A percentile compares a stretch with the other conserved stretches of the same genome.
phyloP scores from a whole-genome alignment of 2,113 vertebrate genomes.

The Merops nubicus region DNA sequence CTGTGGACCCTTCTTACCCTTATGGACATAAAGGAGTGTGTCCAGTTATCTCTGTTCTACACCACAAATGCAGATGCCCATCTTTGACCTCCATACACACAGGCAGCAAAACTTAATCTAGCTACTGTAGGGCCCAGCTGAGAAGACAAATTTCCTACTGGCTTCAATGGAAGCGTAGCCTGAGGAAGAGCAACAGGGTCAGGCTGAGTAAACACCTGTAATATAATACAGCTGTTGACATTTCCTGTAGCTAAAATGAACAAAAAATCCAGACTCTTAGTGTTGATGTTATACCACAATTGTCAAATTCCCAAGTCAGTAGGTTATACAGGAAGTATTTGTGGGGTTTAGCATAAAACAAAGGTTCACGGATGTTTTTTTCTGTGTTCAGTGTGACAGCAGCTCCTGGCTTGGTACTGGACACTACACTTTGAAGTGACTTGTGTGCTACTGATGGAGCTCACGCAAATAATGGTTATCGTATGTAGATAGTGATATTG shows the following conservation, averaged over 20 bases:
- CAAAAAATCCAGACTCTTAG: background rate
- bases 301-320: background rate
- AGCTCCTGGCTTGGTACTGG: background rate
- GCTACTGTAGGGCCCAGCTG: background rate
- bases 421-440: background rate
- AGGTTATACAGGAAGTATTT: background rate
- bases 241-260: background rate
- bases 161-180: background rate
- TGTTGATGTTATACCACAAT: background rate
- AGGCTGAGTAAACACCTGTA: background rate
- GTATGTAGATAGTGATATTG: rapidly evolving
- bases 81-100: background rate
- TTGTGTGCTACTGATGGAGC: background rate
- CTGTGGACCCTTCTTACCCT: background rate
- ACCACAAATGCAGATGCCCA: background rate
- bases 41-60: background rate
- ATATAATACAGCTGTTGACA: background rate
- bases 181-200: background rate
- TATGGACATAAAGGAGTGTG: background rate
- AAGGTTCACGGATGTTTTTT: background rate
- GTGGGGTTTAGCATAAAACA: background rate
- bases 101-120: background rate
- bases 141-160: background rate
- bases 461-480: background rate
- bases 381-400: background rate